Conservation (phyloP, 2,797 vertebrate genomes). For the Okamejei kenojei region DNA sequence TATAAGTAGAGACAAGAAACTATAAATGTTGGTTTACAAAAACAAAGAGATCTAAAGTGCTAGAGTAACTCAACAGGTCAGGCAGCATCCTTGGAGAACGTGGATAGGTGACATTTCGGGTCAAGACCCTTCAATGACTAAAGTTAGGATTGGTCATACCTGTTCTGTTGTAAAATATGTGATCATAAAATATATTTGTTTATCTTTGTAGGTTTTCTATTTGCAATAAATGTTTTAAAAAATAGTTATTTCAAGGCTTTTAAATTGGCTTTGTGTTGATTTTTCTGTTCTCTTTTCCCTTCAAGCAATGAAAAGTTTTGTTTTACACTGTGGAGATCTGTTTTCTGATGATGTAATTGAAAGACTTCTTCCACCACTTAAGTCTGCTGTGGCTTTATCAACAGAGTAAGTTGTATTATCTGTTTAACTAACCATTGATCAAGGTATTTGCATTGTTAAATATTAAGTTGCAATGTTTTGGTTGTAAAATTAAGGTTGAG, state of each 20-base stretch:
- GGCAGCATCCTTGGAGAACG: too few species aligned
- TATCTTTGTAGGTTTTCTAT: background rate
- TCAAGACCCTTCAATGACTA: too few species aligned
- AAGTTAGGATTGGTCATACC: too few species aligned
- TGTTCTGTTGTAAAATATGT: too few species aligned
- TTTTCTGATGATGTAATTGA: constrained; percentile 72
- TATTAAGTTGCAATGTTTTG: background rate
- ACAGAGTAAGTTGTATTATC: constrained; percentile 67
- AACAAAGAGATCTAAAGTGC: too few species aligned
- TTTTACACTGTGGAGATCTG: constrained; percentile 73
- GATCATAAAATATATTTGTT: too few species aligned
- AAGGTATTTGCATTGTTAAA: background rate
- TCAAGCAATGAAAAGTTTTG: constrained; percentile 71
- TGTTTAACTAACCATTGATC: constrained; percentile 40
- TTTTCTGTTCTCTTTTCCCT: constrained; percentile 37
- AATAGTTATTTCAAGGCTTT: background rate
- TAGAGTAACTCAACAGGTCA: too few species aligned
- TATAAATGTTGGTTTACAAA: too few species aligned
- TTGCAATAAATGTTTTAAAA: background rate
- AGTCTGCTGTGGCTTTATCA: constrained; percentile 73
- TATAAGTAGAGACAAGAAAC: too few species aligned
- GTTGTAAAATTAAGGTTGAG: background rate
- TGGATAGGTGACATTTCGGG: too few species aligned
- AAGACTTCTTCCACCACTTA: constrained; percentile 69
- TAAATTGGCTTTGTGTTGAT: constrained; percentile 6